Evolutionary conservation across 1,140 invertebrate species (phyloP).

Genomic region (Aradophagus sp.): DNA sequence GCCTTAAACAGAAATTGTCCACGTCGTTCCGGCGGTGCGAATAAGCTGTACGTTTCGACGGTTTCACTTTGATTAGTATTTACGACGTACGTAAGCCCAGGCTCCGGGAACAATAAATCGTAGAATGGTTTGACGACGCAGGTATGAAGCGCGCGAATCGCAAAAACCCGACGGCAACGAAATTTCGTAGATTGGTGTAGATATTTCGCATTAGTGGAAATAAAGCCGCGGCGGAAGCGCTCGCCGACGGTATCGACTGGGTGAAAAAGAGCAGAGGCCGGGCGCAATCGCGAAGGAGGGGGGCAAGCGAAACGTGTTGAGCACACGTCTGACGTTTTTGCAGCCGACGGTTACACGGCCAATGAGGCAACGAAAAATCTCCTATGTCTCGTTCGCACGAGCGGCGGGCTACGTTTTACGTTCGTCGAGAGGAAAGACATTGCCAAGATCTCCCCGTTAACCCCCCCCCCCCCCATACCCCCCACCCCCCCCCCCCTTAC

Average conservation of each 20-base stretch:
- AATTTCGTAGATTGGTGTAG: conserved; percentile 43
- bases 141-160: too few relatives aligned
- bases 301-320: conserved; percentile 49
- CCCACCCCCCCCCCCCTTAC: too few relatives aligned
- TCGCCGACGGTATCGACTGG: conserved; percentile 22
- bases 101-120: too few relatives aligned
- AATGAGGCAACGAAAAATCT: conserved; percentile 51
- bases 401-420: conserved; percentile 30
- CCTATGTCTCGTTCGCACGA: conserved; percentile 35
- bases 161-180: too few relatives aligned
- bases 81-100: too few relatives aligned
- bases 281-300: conserved; percentile 35
- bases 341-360: conserved; percentile 43
- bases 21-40: too few relatives aligned
- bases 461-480: too few relatives aligned
- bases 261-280: conserved; percentile 28
- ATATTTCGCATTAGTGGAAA: conserved; percentile 49
- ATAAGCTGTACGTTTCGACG: too few relatives aligned
- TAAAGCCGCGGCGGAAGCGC: conserved; percentile 21
- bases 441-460: not conserved
- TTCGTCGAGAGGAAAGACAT: conserved; percentile 21
- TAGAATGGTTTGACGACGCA: too few relatives aligned
- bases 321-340: conserved; percentile 44
- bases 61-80: too few relatives aligned
- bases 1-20: too few relatives aligned